Evolutionary conservation across 2,113 vertebrate genomes (phyloP), one percentile per base, ranked within the genome.

Genomic region (Campylomormyrus numenius): DNA sequence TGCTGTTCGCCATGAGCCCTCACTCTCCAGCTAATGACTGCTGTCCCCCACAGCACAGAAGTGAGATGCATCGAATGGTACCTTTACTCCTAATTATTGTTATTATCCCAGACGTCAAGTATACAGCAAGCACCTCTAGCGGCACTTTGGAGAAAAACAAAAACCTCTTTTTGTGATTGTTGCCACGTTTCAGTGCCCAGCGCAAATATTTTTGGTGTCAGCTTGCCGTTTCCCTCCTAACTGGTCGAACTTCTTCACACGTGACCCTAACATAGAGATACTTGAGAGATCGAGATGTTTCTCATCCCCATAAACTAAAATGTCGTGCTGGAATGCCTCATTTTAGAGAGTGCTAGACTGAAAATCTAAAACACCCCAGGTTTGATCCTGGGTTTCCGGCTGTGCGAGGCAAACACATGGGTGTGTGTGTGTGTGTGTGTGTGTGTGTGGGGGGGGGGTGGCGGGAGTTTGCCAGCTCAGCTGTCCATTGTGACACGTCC

Each of bases 11-110:
- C 56, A 24, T 19, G 84, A 80, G 50, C 48, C 70, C 45, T 70
- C 80, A 46, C 35, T 74, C 66, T 53, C 48, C 58, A 46, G 42
- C 27, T 85, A 85, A 91, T 49, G 80, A 70, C 88, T 53, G 84
- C 66, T 58, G 31, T 84, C 1, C 0, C 87, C 88, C 49, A 19
- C 80, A 89, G 80, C 89, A 52, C 46, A 45, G 10, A 9, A 58
- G 39, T 4, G 80, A 62, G 21, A 31, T n/a, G 31, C 80, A 48
- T 89, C 13, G 58, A 89, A 62, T 85, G 48, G 42, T 24, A 31
- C 83, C 66, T 90, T 35, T 24, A 84, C 56, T 52, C 58, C 35
- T 85, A n/a, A 85, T 46, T 58, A 80, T 62, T 89, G 53, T 89
- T 89, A 80, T 52, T 62, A 85, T 46, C 5, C 35, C 19, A 27